Conservation (phyloP, 2,113 vertebrate genomes). For the Hippopotamus amphibius region DNA sequence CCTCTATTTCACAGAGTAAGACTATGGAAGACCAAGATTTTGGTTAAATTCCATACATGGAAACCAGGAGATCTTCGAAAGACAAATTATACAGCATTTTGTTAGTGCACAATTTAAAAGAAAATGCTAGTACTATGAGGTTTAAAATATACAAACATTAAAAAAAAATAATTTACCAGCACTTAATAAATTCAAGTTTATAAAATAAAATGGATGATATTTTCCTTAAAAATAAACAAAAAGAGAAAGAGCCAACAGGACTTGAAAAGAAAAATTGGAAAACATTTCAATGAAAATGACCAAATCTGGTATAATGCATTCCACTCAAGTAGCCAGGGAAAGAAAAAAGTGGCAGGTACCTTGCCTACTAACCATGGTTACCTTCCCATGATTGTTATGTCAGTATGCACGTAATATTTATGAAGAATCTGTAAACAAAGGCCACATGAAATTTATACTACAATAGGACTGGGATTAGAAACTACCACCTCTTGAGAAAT, state of each 20-base stretch:
- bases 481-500: constrained; percentile 55
- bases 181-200: constrained; percentile 82
- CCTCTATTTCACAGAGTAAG: constrained; percentile 77
- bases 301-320: constrained; percentile 59
- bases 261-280: constrained; percentile 57
- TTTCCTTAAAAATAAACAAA: constrained; percentile 56
- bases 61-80: constrained; percentile 61
- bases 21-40: constrained; percentile 76
- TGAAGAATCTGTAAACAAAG: constrained; percentile 75
- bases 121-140: constrained; percentile 63
- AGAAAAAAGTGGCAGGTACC: constrained; percentile 54
- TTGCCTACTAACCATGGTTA: constrained; percentile 66
- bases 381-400: constrained; percentile 65
- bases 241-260: constrained; percentile 38
- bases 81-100: constrained; percentile 57
- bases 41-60: constrained; percentile 55
- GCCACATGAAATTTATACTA: constrained; percentile 49
- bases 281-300: constrained; percentile 68
- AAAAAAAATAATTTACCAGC: constrained; percentile 76
- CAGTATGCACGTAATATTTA: constrained; percentile 60
- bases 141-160: constrained; percentile 67
- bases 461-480: constrained; percentile 53
- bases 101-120: constrained; percentile 72
- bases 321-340: constrained; percentile 59
- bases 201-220: constrained; percentile 71